phyloP scores from a whole-genome alignment of 2,888 invertebrate genomes.

The Ceriagrion tenellum region DNA sequence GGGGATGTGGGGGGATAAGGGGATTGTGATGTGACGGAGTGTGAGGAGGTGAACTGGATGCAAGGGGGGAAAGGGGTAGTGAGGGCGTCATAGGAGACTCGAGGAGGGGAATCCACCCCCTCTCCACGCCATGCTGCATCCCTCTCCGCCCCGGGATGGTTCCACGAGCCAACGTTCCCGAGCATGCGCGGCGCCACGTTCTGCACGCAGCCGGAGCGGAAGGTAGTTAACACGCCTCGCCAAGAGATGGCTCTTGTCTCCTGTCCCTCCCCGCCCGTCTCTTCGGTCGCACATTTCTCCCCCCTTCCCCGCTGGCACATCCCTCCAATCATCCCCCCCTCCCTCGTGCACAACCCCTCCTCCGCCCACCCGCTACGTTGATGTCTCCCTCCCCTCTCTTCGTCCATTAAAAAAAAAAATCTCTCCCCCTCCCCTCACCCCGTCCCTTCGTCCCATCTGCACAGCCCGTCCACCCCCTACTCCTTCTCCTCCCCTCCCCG shows the following conservation, averaged over 20 bases:
- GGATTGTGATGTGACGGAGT: neutral
- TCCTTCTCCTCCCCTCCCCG: neutral
- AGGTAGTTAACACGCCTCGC: neutral
- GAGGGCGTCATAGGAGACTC: neutral
- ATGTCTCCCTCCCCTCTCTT: neutral
- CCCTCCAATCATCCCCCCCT: neutral
- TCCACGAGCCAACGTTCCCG: neutral
- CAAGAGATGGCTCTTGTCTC: slow-evolving; percentile 32
- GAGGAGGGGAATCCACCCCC: neutral
- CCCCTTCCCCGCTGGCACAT: too few species aligned
- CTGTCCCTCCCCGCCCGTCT: neutral
- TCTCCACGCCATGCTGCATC: neutral
- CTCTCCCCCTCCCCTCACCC: neutral
- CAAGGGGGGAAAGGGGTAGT: neutral
- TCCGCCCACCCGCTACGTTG: slow-evolving; percentile 52
- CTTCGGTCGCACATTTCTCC: neutral
- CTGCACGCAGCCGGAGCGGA: neutral
- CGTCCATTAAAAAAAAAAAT: neutral
- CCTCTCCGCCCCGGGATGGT: neutral
- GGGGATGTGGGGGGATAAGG: neutral
- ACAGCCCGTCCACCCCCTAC: neutral
- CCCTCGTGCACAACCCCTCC: neutral
- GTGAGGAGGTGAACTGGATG: neutral
- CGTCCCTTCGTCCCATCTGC: too few species aligned
- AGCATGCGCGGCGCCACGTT: slow-evolving; percentile 29